Evolutionary conservation across 2,888 invertebrate species (phyloP).

Genomic region (Eupeodes latifasciatus): DNA sequence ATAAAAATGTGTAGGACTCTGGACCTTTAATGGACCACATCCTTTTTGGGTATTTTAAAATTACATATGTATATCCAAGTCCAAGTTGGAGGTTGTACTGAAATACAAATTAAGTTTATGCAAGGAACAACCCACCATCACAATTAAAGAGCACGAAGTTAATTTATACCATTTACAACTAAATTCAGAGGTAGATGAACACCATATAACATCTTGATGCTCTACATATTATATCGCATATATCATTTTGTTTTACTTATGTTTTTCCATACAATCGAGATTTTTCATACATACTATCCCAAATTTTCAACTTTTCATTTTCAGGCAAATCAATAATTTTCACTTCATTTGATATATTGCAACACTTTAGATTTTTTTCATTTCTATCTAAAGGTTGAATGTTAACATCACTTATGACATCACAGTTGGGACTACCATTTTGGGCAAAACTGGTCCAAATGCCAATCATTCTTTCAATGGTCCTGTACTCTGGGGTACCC

Average conservation of each 20-base stretch:
- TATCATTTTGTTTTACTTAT: background rate
- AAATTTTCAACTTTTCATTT: slow-evolving; percentile 78
- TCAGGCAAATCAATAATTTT: slow-evolving; percentile 80
- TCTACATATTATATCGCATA: too few relatives aligned
- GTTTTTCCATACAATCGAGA: slow-evolving; percentile 61
- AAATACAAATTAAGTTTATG: background rate
- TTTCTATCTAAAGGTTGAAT: slow-evolving; percentile 78
- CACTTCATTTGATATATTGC: slow-evolving; percentile 80
- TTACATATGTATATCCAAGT: too few relatives aligned
- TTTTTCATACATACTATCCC: slow-evolving; percentile 80
- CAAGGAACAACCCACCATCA: slow-evolving; percentile 23
- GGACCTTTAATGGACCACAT: too few relatives aligned
- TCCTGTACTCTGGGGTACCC: slow-evolving; percentile 79
- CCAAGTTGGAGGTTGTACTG: too few relatives aligned
- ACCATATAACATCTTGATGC: slow-evolving; percentile 20
- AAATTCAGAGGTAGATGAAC: slow-evolving; percentile 20
- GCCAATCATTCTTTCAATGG: slow-evolving; percentile 81
- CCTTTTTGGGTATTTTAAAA: too few relatives aligned
- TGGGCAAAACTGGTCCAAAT: slow-evolving; percentile 82
- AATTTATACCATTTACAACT: background rate
- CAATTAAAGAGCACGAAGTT: background rate
- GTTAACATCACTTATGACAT: slow-evolving; percentile 76
- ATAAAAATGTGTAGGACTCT: too few relatives aligned
- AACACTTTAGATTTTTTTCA: slow-evolving; percentile 77
- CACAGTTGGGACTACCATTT: slow-evolving; percentile 81